Conservation (phyloP, 2,113 vertebrate genomes). For the Rhinopomastus cyanomelas region DNA sequence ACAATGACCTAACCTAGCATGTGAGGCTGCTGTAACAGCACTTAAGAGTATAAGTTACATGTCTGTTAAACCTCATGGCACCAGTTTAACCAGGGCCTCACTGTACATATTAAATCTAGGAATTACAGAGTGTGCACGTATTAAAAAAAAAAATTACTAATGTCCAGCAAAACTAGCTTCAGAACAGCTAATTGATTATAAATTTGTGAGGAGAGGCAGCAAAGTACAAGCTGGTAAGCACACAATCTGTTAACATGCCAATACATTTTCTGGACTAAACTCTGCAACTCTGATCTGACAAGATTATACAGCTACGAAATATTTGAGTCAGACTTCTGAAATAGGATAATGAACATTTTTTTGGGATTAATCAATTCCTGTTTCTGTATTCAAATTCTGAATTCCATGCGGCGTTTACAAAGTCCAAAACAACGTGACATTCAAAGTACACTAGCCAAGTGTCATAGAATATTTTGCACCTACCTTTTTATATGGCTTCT, state of each 20-base stretch:
- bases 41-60: not conserved
- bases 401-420: not conserved
- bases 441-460: not conserved
- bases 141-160: not conserved
- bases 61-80: not conserved
- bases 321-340: not conserved
- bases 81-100: not conserved
- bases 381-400: not conserved
- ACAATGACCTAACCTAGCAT: not conserved
- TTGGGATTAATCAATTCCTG: not conserved
- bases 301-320: not conserved
- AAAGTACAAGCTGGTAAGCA: not conserved
- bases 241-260: not conserved
- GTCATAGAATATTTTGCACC: not conserved
- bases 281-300: not conserved
- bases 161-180: not conserved
- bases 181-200: not conserved
- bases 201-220: not conserved
- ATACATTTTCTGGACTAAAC: not conserved
- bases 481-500: slow-evolving; percentile 95
- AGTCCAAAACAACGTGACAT: not conserved
- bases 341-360: not conserved
- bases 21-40: not conserved
- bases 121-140: not conserved
- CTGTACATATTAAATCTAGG: not conserved